These are phyloP conservation scores for Dendrocincla tyrannina DNA, from an alignment of 2,797 vertebrate species.

Conservation along the genomic window DNA sequence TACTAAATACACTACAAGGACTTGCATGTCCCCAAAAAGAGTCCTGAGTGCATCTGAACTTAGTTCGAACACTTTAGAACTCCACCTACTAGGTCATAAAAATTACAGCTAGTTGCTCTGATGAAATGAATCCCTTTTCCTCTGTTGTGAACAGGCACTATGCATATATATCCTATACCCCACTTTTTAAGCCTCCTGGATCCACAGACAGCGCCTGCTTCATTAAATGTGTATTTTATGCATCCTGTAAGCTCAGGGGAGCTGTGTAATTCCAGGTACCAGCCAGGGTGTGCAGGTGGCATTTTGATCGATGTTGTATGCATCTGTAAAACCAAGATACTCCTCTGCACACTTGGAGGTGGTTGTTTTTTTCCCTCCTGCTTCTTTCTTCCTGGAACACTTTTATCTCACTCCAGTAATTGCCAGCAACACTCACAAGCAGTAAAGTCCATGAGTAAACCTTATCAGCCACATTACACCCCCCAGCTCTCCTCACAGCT, in stretches of 20 bases:
- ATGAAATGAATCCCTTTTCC: not conserved
- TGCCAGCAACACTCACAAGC: not conserved
- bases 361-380: not conserved
- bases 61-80: not conserved
- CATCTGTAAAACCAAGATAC: not conserved
- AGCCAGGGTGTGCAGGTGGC: not conserved
- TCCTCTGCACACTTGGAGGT: not conserved
- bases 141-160: not conserved
- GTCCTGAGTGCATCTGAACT: not conserved
- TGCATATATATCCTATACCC: accelerated
- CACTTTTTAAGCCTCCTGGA: not conserved
- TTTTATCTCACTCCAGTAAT: not conserved
- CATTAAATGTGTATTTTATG: not conserved
- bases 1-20: accelerated
- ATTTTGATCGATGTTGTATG: not conserved
- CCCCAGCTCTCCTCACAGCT: not conserved
- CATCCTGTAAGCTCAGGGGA: not conserved
- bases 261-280: not conserved
- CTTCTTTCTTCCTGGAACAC: not conserved
- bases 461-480: accelerated
- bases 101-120: not conserved
- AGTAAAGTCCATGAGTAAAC: not conserved
- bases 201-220: not conserved
- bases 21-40: accelerated
- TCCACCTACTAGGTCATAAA: not conserved